These are phyloP conservation scores for Pimephales promelas DNA, from an alignment of 2,113 vertebrate genomes.

Conservation along the genomic window DNA sequence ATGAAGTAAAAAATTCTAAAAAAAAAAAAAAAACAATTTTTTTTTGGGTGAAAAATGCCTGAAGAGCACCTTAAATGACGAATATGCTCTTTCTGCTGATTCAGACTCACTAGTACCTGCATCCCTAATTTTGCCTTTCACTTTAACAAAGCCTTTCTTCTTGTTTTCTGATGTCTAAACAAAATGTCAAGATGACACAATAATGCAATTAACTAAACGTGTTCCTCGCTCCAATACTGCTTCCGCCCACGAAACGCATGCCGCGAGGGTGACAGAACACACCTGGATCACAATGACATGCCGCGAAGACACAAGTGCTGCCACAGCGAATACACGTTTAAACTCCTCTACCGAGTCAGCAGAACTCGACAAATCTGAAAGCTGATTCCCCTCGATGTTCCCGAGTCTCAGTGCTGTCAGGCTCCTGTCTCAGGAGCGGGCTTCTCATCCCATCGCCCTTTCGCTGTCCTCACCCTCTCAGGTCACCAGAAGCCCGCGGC, in stretches of 20 bases:
- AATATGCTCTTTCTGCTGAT: neutral
- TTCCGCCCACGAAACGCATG: constrained; percentile 62
- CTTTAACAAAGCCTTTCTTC: neutral
- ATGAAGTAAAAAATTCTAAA: too few relatives aligned
- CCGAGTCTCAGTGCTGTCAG: constrained; percentile 3
- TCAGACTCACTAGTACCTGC: neutral
- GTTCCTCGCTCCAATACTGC: constrained; percentile 50
- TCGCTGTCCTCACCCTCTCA: constrained; percentile 67
- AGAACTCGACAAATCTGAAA: constrained; percentile 24
- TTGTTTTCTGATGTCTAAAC: neutral
- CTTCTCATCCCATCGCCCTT: constrained; percentile 65
- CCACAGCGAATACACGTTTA: constrained; percentile 34
- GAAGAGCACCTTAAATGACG: neutral
- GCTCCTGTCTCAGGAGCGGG: constrained; percentile 57
- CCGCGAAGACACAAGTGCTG: constrained; percentile 48
- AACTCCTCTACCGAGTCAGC: constrained; percentile 37
- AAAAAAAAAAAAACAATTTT: too few relatives aligned
- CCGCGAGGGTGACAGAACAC: constrained; percentile 67
- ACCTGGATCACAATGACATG: constrained; percentile 62
- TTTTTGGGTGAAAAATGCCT: too few relatives aligned
- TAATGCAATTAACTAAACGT: constrained; percentile 53
- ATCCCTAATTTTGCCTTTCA: neutral
- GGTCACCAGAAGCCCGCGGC: constrained; percentile 70
- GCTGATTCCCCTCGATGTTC: neutral
- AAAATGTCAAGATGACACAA: constrained; percentile 24